Conservation (phyloP, 1,140 invertebrate genomes). For the Acromyrmex heyeri region DNA sequence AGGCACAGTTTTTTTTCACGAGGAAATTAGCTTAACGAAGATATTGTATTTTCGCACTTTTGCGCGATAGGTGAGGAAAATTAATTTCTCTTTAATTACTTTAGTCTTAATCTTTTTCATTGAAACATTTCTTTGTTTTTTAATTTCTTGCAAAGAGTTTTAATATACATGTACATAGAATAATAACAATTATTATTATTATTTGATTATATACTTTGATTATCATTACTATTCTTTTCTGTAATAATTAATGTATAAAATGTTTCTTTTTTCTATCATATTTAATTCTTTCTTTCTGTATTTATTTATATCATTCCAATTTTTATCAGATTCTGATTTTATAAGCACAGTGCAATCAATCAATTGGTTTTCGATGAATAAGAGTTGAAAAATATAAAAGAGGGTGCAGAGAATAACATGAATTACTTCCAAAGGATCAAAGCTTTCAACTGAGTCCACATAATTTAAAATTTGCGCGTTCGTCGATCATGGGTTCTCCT, state of each 20-base stretch:
- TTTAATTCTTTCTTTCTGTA: not conserved
- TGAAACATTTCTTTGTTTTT: not conserved
- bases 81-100: not conserved
- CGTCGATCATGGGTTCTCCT: not conserved
- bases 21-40: conserved; percentile 28
- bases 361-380: conserved; percentile 4
- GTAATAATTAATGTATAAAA: too few species aligned
- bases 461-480: conserved; percentile 82
- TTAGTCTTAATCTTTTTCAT: not conserved
- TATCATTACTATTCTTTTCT: not conserved
- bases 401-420: conserved; percentile 79
- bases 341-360: conserved; percentile 5
- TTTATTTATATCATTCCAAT: not conserved
- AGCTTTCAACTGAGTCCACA: conserved; percentile 78
- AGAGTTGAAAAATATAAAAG: conserved; percentile 55
- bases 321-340: not conserved
- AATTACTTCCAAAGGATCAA: conserved; percentile 82
- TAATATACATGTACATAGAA: not conserved
- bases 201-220: not conserved
- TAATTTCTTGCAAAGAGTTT: not conserved
- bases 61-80: not conserved
- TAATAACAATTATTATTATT: not conserved
- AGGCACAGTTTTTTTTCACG: not conserved
- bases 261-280: not conserved
- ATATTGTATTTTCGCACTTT: conserved; percentile 13